Evolutionary conservation across 2,113 vertebrate species (phyloP).

Genomic region (Etheostoma spectabile): DNA sequence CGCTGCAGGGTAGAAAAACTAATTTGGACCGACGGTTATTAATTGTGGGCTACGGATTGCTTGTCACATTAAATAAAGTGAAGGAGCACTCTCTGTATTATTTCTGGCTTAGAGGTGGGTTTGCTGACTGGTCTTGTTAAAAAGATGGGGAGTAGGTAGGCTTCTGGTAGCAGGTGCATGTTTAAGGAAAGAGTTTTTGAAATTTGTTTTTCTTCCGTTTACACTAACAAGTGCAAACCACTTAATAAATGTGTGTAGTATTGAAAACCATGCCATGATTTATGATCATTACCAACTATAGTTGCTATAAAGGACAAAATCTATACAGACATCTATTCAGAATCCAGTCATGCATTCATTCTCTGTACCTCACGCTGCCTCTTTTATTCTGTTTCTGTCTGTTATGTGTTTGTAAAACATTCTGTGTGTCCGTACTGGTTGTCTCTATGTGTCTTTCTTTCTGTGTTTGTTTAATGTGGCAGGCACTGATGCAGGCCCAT

Average conservation of each 20-base stretch:
- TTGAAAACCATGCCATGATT: background rate
- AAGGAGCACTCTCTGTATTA: conserved; percentile 57
- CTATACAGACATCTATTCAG: background rate
- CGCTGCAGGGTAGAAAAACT: conserved; percentile 61
- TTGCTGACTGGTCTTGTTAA: conserved; percentile 58
- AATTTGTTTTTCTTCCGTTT: conserved; percentile 4
- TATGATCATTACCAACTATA: background rate
- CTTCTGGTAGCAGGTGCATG: conserved; percentile 42
- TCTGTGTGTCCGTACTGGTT: conserved; percentile 22
- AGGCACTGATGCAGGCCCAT: conserved; percentile 95
- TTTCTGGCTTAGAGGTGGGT: conserved; percentile 48
- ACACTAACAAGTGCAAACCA: background rate
- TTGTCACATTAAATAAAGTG: conserved; percentile 70
- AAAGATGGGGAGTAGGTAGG: background rate
- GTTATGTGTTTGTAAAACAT: conserved; percentile 17
- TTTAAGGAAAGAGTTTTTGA: conserved; percentile 1
- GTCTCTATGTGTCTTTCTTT: conserved; percentile 37
- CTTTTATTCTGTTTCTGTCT: conserved; percentile 33
- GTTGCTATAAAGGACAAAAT: background rate
- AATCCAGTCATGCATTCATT: background rate
- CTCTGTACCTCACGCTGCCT: conserved; percentile 31
- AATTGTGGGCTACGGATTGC: conserved; percentile 55
- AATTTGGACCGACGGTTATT: conserved; percentile 71
- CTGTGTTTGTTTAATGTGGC: conserved; percentile 36
- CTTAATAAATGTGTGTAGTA: background rate